Conservation (phyloP, 2,888 invertebrate genomes). For the Agrotis exclamationis region DNA sequence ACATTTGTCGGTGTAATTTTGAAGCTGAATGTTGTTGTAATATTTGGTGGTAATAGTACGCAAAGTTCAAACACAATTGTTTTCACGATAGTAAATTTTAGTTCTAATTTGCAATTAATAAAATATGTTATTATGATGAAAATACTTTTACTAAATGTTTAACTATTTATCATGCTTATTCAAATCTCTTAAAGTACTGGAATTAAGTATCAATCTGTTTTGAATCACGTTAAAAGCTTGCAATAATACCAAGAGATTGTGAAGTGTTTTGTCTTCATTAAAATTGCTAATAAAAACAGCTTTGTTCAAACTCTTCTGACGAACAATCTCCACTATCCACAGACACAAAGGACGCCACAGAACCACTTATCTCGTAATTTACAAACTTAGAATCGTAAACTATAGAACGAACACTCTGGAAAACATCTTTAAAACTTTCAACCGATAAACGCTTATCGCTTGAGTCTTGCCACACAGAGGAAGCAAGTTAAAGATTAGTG, state of each 20-base stretch:
- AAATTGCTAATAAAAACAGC: background rate
- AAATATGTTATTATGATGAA: too few relatives aligned
- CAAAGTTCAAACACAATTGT: background rate
- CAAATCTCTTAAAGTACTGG: too few relatives aligned
- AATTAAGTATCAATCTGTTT: too few relatives aligned
- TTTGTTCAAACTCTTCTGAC: background rate
- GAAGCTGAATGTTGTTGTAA: background rate
- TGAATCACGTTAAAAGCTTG: background rate
- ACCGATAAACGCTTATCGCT: slow-evolving; percentile 56
- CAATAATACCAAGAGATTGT: background rate
- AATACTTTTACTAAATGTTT: too few relatives aligned
- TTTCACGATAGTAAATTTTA: too few relatives aligned
- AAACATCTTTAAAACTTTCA: slow-evolving; percentile 25
- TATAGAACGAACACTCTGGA: slow-evolving; percentile 46
- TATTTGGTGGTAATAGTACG: background rate
- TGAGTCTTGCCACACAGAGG: slow-evolving; percentile 63
- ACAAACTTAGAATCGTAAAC: slow-evolving; percentile 34
- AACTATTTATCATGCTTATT: too few relatives aligned
- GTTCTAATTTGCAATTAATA: too few relatives aligned
- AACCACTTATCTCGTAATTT: slow-evolving; percentile 25
- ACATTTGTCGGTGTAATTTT: background rate
- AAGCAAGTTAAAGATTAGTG: slow-evolving; percentile 84
- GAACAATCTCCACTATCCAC: background rate
- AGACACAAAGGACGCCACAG: slow-evolving; percentile 8
- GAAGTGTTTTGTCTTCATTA: background rate